Evolutionary conservation across 1,140 invertebrate genomes (phyloP).

Genomic region (Acromyrmex charruanus): DNA sequence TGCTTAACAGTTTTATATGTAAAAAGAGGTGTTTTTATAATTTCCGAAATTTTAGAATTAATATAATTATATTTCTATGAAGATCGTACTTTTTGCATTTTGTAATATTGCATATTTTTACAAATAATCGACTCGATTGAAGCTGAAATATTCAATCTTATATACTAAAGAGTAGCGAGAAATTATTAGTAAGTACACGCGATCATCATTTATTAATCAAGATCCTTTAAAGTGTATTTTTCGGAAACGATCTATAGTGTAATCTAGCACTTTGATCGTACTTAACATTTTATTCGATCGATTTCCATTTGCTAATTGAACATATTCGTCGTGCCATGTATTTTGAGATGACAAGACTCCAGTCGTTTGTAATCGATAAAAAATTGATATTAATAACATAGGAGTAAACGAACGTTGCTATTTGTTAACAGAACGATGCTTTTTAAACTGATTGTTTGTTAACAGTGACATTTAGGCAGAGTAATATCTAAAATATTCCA

Average conservation of each 20-base stretch:
- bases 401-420: background rate
- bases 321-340: constrained; percentile 1
- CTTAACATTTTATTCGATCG: background rate
- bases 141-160: background rate
- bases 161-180: background rate
- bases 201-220: background rate
- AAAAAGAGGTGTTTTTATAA: constrained; percentile 3
- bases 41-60: background rate
- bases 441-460: background rate
- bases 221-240: background rate
- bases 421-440: background rate
- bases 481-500: background rate
- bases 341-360: background rate
- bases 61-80: constrained; percentile 1
- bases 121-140: background rate
- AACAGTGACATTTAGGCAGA: background rate
- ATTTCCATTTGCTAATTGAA: constrained; percentile 42
- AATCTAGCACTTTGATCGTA: constrained; percentile 21
- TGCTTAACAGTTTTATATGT: background rate
- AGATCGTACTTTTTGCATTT: background rate
- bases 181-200: constrained; percentile 3
- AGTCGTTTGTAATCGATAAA: background rate
- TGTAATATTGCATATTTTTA: constrained; percentile 6
- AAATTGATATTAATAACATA: constrained; percentile 21
- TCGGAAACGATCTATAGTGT: background rate